A percentile compares a stretch with the other conserved stretches of the same genome.
Evolutionary conservation across 1,140 invertebrate genomes (phyloP).

Genomic region (Drosophila tani): DNA sequence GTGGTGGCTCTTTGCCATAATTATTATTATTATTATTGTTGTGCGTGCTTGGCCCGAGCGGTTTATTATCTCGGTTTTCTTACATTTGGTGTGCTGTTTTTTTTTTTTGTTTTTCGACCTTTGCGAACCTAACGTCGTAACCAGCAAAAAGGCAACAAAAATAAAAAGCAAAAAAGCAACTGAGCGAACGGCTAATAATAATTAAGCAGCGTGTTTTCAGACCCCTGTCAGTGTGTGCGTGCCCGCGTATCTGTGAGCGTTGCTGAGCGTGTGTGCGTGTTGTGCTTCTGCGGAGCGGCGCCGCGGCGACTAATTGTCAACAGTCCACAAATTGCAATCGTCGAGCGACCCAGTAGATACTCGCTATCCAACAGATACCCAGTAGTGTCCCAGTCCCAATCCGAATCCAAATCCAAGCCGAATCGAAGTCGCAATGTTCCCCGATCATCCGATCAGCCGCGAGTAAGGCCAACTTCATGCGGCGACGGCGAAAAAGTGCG

Average conservation of each 20-base stretch:
- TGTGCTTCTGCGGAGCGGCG: conserved; percentile 35
- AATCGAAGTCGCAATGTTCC: not conserved
- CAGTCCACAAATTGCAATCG: conserved; percentile 21
- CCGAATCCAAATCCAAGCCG: not conserved
- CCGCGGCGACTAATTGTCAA: conserved; percentile 25
- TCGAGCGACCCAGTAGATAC: conserved; percentile 9
- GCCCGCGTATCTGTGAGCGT: conserved; percentile 20
- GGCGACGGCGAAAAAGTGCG: conserved; percentile 20
- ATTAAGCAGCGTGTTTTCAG: conserved; percentile 68
- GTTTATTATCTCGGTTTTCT: conserved; percentile 30
- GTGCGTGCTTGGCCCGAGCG: conserved; percentile 17
- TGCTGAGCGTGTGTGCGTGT: conserved; percentile 28
- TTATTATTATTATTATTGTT: conserved; percentile 2
- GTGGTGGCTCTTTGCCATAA: conserved; percentile 15
- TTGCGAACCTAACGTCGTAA: conserved; percentile 75
- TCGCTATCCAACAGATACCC: not conserved
- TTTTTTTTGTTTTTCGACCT: conserved; percentile 59
- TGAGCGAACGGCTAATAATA: conserved; percentile 59
- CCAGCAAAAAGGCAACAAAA: conserved; percentile 32
- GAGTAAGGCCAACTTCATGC: conserved; percentile 19
- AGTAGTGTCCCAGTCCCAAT: not conserved
- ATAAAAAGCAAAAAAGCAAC: conserved; percentile 32
- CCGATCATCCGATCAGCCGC: conserved; percentile 31
- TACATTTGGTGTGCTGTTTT: not conserved
- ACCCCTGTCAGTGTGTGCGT: conserved; percentile 5